Evolutionary conservation across 2,888 invertebrate genomes (phyloP).

Genomic region (Chloromyia formosa): DNA sequence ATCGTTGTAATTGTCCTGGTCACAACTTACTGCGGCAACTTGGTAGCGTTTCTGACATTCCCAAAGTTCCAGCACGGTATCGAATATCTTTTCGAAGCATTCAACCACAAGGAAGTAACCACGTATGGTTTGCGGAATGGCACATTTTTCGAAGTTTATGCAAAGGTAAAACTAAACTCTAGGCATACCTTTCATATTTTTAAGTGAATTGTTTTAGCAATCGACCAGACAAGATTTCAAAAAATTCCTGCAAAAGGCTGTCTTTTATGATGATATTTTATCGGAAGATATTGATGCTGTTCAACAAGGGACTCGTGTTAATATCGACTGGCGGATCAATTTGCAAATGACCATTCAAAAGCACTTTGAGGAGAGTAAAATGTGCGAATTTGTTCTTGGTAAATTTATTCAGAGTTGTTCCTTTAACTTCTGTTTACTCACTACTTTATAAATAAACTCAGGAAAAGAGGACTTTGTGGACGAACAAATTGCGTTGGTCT

Average conservation of each 20-base stretch:
- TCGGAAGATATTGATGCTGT: constrained; percentile 68
- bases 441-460: constrained; percentile 54
- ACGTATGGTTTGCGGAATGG: constrained; percentile 81
- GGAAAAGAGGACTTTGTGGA: constrained; percentile 80
- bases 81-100: constrained; percentile 58
- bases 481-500: constrained; percentile 80
- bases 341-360: constrained; percentile 77
- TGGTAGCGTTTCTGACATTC: constrained; percentile 92
- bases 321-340: constrained; percentile 84
- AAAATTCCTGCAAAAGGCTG: constrained; percentile 69
- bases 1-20: constrained; percentile 87
- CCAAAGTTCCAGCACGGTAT: constrained; percentile 70
- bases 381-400: constrained; percentile 81
- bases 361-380: constrained; percentile 72
- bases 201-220: constrained; percentile 50
- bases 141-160: constrained; percentile 76
- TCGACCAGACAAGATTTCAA: constrained; percentile 58
- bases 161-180: constrained; percentile 63
- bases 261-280: constrained; percentile 64
- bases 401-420: no score
- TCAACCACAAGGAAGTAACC: constrained; percentile 67
- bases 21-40: constrained; percentile 90
- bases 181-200: not conserved
- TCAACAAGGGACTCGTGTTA: constrained; percentile 73
- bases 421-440: not conserved